A percentile compares a stretch with the other conserved stretches of the same genome.
Conservation (phyloP, 2,888 invertebrate species). For the Tuta absoluta region DNA sequence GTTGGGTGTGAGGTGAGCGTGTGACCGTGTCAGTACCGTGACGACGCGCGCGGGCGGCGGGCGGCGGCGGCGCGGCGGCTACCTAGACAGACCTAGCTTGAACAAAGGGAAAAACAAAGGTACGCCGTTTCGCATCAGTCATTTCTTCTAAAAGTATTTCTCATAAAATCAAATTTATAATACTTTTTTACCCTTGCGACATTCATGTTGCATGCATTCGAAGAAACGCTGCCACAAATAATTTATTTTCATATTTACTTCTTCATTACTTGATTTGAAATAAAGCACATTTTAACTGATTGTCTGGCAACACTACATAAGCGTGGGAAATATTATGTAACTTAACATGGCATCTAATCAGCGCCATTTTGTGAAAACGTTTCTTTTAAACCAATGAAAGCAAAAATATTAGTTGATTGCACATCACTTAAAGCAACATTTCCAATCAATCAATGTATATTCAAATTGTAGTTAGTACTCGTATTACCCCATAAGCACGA, state of each 20-base stretch:
- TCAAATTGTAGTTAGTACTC: conserved; percentile 6
- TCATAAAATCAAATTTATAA: conserved; percentile 46
- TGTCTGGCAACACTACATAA: conserved; percentile 7
- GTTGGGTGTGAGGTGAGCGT: conserved; percentile 38
- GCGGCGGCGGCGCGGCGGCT: conserved; percentile 67
- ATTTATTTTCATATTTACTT: background rate
- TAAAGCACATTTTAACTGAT: background rate
- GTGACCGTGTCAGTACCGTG: conserved; percentile 73
- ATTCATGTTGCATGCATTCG: conserved; percentile 40
- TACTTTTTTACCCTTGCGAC: conserved; percentile 43
- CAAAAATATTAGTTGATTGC: conserved; percentile 28
- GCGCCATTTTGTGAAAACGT: conserved; percentile 22
- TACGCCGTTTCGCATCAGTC: conserved; percentile 79
- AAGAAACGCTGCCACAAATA: conserved; percentile 24
- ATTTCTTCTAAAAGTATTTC: conserved; percentile 66
- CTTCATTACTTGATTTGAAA: background rate
- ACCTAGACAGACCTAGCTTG: conserved; percentile 82
- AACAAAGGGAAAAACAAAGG: conserved; percentile 79
- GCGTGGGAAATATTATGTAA: background rate
- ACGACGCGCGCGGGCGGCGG: conserved; percentile 61
- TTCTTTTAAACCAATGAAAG: conserved; percentile 26
- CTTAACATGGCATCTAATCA: background rate
- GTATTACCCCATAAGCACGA: conserved; percentile 24
- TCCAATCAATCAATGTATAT: conserved; percentile 16
- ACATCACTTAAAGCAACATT: conserved; percentile 29